Base-by-base conservation (phyloP, 2,888 invertebrate species). In the Baronia brevicornis region DNA sequence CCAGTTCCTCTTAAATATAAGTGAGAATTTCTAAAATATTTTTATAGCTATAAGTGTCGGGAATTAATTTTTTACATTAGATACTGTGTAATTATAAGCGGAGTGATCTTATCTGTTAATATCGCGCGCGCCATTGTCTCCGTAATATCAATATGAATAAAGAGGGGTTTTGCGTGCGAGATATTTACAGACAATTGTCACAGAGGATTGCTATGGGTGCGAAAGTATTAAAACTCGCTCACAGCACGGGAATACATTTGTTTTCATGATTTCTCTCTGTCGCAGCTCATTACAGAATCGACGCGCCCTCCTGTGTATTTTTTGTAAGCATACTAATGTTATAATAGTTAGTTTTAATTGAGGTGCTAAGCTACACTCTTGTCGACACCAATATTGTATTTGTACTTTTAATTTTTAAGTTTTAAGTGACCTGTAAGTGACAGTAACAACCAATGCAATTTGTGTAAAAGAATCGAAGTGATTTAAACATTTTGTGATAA, bases 1-100 rank as follows among this genome's bases (percentile, higher is more conserved):
- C 84, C 84, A 82, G 84, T 84, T 84, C 84, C 84, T 84, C 75
- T 74, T 80, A 74, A 73, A 69, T 74, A 68, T 82, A 84, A 84
- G 82, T 80, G 78, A 80, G 79, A 82, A 78, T 82, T 80, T 79
- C 77, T 80, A 73, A 68, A 74, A 78, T 78, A 80, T 80, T 79
- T 82, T 80, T 78, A 63, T 73, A 82, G 79, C 60, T 61, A 54
- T 84, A 84, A 84, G 82, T 78, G 77, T 77, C 75, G 71, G 72
- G 75, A 64, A 71, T 74, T 75, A 64, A 63, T 77, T 78, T 79
- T 52, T 48, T 48, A 74, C 72, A 71, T 55, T 68, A 65, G 50
- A 59, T 64, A 60, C 69, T 60, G 64, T 60, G 55, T 69, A 60
- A 63, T 66, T 68, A 66, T 41, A 28, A 39, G 42, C 33, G 41